Base-by-base conservation (phyloP, 2,888 invertebrate genomes). In the Nomada ruficornis region DNA sequence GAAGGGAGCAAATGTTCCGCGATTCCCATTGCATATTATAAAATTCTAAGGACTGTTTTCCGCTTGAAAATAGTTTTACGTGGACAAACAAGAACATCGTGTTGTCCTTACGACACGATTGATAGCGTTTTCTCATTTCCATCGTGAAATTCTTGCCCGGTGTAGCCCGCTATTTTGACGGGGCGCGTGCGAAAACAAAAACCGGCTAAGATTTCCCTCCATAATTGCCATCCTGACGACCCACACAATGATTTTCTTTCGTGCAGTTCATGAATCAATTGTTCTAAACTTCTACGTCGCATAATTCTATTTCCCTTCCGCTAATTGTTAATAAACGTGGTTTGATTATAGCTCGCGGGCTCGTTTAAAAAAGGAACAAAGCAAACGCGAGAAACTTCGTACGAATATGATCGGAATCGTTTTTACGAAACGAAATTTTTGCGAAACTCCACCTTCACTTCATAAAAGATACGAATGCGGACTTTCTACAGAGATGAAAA, bases 151-250 rank as follows among this genome's bases (percentile, higher is more conserved):
- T 50, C 13, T 20, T 60, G 18, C n/a, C 23, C 1, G 52, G 65
- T 60, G 15, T 50, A 36, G 26, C 29, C 10, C 7, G 18, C 23
- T 52, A 59, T 59, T n/a, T 2, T 15, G 54, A 26, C 44, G 60
- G 70, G 64, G 50, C 57, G 52, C 57, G 52, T 54, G 23, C 20
- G 44, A 74, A 59, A 52, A 72, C 59, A 44, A 83, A 65, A 87
- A 86, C 86, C 74, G 65, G 86, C 81, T 74, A 70, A 85, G 83
- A 88, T 92, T 90, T 91, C 90, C 88, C 91, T 90, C 89, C 88
- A 85, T 91, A 88, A 82, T 72, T 68, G 75, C 55, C 72, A 60
- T 47, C 76, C 77, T 26, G 71, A 78, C 70, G 84, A 52, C 83
- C 84, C 75, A 84, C 29, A 83, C 85, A 67, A 57, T 18, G 36